Evolutionary conservation across 2,888 invertebrate species (phyloP).

Genomic region (Idaea straminata): DNA sequence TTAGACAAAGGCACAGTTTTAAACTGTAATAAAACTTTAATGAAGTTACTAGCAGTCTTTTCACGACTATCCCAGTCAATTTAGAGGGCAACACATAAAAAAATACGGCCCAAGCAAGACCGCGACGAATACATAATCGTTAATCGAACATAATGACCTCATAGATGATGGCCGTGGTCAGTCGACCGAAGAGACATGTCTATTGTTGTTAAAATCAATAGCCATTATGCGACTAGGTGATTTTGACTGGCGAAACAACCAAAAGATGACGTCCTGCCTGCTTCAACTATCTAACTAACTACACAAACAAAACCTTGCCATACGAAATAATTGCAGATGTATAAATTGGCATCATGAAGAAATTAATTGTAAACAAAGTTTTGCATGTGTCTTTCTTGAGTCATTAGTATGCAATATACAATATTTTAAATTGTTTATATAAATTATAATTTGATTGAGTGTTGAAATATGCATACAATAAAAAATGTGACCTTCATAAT

Average conservation of each 20-base stretch:
- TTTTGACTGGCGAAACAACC: neutral
- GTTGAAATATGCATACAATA: slow-evolving; percentile 9
- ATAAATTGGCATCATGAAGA: too few species aligned
- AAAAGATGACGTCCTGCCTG: neutral
- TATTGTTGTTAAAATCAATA: neutral
- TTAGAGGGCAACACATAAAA: slow-evolving; percentile 18
- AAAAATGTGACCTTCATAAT: too few species aligned
- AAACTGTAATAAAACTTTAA: slow-evolving; percentile 3
- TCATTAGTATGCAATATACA: too few species aligned
- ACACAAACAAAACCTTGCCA: too few species aligned
- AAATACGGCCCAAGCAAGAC: slow-evolving; percentile 14
- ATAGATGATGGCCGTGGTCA: slow-evolving; percentile 19
- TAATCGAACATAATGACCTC: slow-evolving; percentile 24
- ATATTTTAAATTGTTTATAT: neutral
- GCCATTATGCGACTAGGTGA: neutral
- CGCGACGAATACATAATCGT: slow-evolving; percentile 24
- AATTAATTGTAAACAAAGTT: too few species aligned
- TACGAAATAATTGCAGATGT: too few species aligned
- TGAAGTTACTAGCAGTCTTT: slow-evolving; percentile 11
- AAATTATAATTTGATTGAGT: slow-evolving; percentile 4
- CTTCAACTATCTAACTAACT: too few species aligned
- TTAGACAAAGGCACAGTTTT: slow-evolving; percentile 7
- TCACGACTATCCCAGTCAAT: slow-evolving; percentile 17
- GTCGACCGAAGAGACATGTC: slow-evolving; percentile 8
- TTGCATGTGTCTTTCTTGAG: too few species aligned